A percentile compares a stretch with the other conserved stretches of the same genome.
These are phyloP conservation scores for Betta splendens DNA, from an alignment of 2,797 vertebrate species.

Conservation along the genomic window DNA sequence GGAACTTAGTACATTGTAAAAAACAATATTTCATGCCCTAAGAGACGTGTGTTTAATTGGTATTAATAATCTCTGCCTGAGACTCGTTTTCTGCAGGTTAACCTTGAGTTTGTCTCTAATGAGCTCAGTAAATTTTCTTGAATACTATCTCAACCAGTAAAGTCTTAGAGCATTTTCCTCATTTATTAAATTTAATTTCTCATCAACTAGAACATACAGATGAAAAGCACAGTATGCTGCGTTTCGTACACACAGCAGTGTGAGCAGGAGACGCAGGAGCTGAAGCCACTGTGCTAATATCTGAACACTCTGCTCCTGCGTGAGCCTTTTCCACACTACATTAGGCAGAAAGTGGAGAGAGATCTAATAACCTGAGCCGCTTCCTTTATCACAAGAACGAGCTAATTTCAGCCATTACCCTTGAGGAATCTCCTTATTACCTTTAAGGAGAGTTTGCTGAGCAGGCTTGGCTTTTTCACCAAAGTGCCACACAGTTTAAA, in stretches of 20 bases:
- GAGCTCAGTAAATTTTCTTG: conserved; percentile 16
- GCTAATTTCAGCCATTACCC: conserved; percentile 65
- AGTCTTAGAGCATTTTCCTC: conserved; percentile 5
- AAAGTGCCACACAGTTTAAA: conserved; percentile 16
- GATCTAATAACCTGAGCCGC: conserved; percentile 44
- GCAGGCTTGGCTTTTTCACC: conserved; percentile 27
- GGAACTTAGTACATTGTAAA: conserved; percentile 54
- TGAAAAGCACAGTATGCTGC: too few relatives aligned
- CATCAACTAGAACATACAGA: not conserved
- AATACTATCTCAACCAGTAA: conserved; percentile 15
- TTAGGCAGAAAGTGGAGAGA: conserved; percentile 59
- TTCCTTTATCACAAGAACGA: conserved; percentile 48
- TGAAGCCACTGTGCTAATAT: conserved; percentile 20
- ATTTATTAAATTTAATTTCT: conserved; percentile 24
- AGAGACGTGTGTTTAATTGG: conserved; percentile 56
- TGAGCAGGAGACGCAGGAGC: conserved; percentile 12
- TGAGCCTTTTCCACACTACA: conserved; percentile 60
- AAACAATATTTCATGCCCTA: conserved; percentile 59
- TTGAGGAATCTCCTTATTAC: conserved; percentile 59
- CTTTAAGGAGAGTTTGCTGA: conserved; percentile 49
- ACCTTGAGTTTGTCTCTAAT: conserved; percentile 43
- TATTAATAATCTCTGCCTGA: conserved; percentile 49
- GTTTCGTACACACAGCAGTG: conserved; percentile 7
- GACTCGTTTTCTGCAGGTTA: conserved; percentile 66
- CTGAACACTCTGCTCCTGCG: conserved; percentile 54